These are phyloP conservation scores for Abramis brama DNA, from an alignment of 2,113 vertebrate genomes.

Conservation along the genomic window DNA sequence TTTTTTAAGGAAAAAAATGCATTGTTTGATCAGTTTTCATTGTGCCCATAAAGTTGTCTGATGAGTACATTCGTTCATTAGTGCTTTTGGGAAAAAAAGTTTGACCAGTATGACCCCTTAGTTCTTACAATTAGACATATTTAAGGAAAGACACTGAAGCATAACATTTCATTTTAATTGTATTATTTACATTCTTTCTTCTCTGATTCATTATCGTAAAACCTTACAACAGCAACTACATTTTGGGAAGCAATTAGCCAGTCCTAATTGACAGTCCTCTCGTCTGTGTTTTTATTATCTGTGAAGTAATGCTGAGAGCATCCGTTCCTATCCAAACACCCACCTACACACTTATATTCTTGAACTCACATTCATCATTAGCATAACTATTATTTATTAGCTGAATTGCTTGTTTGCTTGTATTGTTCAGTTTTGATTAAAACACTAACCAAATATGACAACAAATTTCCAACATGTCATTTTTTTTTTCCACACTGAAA, in stretches of 20 bases:
- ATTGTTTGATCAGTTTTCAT: too few species aligned
- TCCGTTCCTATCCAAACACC: background rate
- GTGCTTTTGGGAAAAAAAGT: too few species aligned
- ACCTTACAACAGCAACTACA: background rate
- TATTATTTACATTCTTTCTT: background rate
- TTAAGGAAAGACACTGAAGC: background rate
- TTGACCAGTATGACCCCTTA: background rate
- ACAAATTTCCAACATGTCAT: background rate
- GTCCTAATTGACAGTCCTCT: background rate
- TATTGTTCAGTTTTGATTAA: background rate
- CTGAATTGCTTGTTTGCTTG: background rate
- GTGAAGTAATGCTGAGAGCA: background rate
- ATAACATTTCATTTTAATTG: background rate
- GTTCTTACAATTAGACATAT: background rate
- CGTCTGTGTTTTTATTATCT: background rate
- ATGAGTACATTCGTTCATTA: too few species aligned
- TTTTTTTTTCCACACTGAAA: background rate
- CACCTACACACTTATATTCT: slow-evolving; percentile 13
- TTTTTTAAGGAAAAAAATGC: too few species aligned
- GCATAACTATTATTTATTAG: background rate
- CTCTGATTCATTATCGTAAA: background rate
- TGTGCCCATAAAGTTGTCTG: too few species aligned
- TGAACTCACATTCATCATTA: slow-evolving; percentile 3
- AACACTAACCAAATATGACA: background rate
- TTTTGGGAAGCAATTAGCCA: background rate